Conservation (phyloP, 2,113 vertebrate genomes). For the Equus przewalskii region DNA sequence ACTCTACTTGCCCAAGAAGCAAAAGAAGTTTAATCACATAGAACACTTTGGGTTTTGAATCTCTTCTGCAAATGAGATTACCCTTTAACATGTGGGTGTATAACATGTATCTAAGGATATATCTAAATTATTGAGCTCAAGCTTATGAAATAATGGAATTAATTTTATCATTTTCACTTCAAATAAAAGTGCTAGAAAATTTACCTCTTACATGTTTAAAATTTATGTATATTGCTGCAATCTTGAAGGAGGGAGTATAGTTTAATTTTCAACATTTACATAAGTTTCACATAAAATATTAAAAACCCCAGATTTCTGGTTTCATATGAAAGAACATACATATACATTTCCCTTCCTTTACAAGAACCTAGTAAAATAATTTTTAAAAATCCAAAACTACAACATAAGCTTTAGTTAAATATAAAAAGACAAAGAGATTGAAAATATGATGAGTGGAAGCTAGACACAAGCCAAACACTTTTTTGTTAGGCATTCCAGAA, state of each 20-base stretch:
- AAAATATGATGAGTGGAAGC: not conserved
- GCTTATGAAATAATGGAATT: not conserved
- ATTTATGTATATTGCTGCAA: not conserved
- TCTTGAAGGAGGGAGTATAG: not conserved
- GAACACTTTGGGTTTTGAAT: conserved; percentile 2
- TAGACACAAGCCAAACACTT: not conserved
- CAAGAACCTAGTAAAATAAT: not conserved
- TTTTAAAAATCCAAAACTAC: not conserved
- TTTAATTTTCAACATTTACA: conserved; percentile 39
- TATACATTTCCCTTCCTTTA: not conserved
- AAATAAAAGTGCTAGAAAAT: conserved; percentile 22
- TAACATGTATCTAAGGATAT: not conserved
- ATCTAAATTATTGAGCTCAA: not conserved
- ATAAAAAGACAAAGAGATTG: not conserved
- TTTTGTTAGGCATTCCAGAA: not conserved
- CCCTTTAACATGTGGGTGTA: not conserved
- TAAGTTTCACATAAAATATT: conserved; percentile 9
- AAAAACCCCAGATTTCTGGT: not conserved
- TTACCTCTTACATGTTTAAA: not conserved
- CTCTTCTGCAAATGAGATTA: not conserved
- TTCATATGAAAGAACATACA: not conserved
- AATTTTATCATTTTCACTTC: not conserved
- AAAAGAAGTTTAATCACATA: conserved; percentile 27
- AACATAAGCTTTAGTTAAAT: conserved; percentile 13
- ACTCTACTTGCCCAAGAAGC: not conserved